These are phyloP conservation scores for Zoanthus solanderi DNA, from an alignment of 92 coral and sea anemone genomes.

Conservation along the genomic window DNA sequence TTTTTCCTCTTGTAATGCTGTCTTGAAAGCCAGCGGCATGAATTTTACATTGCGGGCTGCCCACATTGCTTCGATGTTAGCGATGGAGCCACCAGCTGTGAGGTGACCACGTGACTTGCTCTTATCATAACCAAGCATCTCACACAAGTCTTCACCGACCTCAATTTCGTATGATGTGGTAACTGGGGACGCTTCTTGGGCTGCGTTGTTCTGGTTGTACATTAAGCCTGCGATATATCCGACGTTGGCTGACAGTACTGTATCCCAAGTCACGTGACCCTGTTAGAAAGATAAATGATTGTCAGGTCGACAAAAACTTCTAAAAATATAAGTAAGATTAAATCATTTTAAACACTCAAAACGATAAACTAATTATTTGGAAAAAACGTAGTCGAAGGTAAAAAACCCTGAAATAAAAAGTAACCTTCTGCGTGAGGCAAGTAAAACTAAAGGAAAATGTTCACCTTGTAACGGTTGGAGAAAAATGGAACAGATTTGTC, in stretches of 20 bases:
- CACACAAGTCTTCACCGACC: conserved; percentile 81
- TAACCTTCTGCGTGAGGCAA: too few relatives aligned
- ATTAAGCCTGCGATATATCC: conserved; percentile 87
- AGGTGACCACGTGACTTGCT: conserved; percentile 75
- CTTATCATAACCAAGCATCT: conserved; percentile 86
- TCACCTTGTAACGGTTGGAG: conserved; percentile 21
- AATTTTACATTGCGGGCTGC: conserved; percentile 87
- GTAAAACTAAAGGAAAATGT: neutral
- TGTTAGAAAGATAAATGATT: neutral
- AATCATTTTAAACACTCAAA: neutral
- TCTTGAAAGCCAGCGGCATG: conserved; percentile 84
- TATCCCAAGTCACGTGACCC: conserved; percentile 95
- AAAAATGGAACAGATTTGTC: conserved; percentile 32
- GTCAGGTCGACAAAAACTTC: too few relatives aligned
- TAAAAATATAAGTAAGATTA: too few relatives aligned
- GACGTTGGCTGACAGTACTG: conserved; percentile 85
- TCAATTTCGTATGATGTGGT: conserved; percentile 82
- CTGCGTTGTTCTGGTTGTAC: conserved; percentile 91
- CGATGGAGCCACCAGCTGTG: conserved; percentile 83
- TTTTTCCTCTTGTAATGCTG: conserved; percentile 72
- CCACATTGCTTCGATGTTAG: conserved; percentile 97
- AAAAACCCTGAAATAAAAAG: too few relatives aligned
- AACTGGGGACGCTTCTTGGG: conserved; percentile 77
- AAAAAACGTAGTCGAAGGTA: neutral
- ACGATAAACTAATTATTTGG: neutral